Conservation (phyloP, 2,888 invertebrate species). For the Aricia artaxerxes region DNA sequence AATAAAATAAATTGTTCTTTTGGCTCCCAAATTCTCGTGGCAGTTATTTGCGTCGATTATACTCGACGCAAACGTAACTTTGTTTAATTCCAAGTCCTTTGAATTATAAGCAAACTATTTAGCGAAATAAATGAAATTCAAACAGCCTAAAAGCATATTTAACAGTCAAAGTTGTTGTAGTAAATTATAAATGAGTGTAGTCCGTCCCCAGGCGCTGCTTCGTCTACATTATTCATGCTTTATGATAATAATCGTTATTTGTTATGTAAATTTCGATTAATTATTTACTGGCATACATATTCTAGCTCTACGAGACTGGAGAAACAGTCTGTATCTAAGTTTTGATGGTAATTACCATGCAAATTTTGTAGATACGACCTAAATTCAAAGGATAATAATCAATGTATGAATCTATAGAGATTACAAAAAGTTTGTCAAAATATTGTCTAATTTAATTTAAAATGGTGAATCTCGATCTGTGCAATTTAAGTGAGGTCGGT, state of each 20-base stretch:
- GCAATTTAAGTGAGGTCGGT: too few relatives aligned
- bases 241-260: slow-evolving; percentile 23
- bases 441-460: too few relatives aligned
- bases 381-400: background rate
- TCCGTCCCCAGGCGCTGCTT: background rate
- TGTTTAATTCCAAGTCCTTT: background rate
- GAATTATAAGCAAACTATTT: slow-evolving; percentile 1
- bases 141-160: slow-evolving; percentile 19
- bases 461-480: too few relatives aligned
- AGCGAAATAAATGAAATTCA: slow-evolving; percentile 11
- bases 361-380: background rate
- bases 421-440: too few relatives aligned
- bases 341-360: background rate
- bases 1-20: background rate
- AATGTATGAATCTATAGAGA: background rate
- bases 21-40: background rate
- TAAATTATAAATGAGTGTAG: slow-evolving; percentile 8
- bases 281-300: slow-evolving; percentile 6
- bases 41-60: background rate
- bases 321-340: background rate
- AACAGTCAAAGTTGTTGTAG: slow-evolving; percentile 3
- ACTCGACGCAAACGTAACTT: background rate
- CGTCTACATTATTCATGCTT: slow-evolving; percentile 1
- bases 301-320: background rate
- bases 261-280: slow-evolving; percentile 4